Evolutionary conservation across 2,888 invertebrate species (phyloP).

Genomic region (Ellobium chinense): DNA sequence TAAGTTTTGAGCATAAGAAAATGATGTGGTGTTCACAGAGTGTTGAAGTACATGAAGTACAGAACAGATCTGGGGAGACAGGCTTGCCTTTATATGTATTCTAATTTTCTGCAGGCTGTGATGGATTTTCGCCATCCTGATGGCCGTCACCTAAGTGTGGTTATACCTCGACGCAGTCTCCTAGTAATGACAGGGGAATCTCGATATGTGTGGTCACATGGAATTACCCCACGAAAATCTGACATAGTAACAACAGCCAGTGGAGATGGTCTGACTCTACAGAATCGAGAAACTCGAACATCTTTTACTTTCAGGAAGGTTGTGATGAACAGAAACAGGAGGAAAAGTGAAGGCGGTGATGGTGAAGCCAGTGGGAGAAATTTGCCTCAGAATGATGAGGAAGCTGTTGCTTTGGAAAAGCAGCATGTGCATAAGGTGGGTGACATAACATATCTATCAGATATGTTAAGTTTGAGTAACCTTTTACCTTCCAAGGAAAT

Average conservation of each 20-base stretch:
- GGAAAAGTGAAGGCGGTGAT: background rate
- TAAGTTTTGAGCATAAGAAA: too few relatives aligned
- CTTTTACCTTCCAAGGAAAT: too few relatives aligned
- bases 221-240: conserved; percentile 89
- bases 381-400: conserved; percentile 57
- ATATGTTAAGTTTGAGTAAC: too few relatives aligned
- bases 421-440: conserved; percentile 77
- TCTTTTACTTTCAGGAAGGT: conserved; percentile 91
- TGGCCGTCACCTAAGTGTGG: conserved; percentile 83
- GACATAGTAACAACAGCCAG: conserved; percentile 84
- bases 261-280: conserved; percentile 81
- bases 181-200: conserved; percentile 89
- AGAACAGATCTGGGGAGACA: too few relatives aligned
- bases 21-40: too few relatives aligned
- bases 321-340: conserved; percentile 1
- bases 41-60: too few relatives aligned
- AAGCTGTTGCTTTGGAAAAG: conserved; percentile 78
- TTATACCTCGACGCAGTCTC: conserved; percentile 86
- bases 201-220: conserved; percentile 82
- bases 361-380: background rate
- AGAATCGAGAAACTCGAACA: conserved; percentile 81
- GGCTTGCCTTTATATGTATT: background rate
- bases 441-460: too few relatives aligned
- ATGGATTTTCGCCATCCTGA: conserved; percentile 92
- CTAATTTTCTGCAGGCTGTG: conserved; percentile 78